phyloP scores from a whole-genome alignment of 2,797 vertebrate species.

The Rhinatrema bivittatum region DNA sequence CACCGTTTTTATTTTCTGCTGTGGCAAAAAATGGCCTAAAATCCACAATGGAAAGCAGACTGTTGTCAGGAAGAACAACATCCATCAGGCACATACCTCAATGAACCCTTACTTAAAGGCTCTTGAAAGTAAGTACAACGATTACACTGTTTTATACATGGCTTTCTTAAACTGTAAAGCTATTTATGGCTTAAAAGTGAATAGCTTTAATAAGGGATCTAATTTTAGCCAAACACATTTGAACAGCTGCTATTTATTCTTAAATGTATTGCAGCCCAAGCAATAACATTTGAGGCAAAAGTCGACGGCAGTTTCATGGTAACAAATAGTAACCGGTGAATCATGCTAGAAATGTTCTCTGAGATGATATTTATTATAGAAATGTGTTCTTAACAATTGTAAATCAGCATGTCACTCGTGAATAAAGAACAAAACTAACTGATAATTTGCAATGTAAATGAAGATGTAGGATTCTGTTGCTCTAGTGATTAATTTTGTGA shows the following conservation, averaged over 20 bases:
- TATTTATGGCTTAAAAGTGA: conserved; percentile 10
- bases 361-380: neutral
- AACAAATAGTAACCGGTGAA: accelerated
- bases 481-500: conserved; percentile 12
- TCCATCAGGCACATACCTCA: conserved; percentile 24
- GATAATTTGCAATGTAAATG: conserved; percentile 4
- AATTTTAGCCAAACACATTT: neutral
- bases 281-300: neutral
- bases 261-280: neutral
- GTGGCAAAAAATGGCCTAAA: conserved; percentile 36
- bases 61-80: conserved; percentile 14
- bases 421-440: accelerated
- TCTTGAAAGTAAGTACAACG: conserved; percentile 41
- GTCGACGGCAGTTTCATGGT: neutral
- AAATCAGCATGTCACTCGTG: neutral
- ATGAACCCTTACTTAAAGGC: conserved; percentile 20
- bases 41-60: conserved; percentile 18
- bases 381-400: neutral
- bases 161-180: conserved; percentile 7
- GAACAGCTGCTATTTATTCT: neutral
- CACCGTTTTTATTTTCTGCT: conserved; percentile 29
- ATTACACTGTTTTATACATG: conserved; percentile 1
- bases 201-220: neutral
- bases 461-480: conserved; percentile 1
- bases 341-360: neutral